These are phyloP conservation scores for Aplochiton taeniatus DNA, from an alignment of 2,797 vertebrate genomes.

Conservation along the genomic window DNA sequence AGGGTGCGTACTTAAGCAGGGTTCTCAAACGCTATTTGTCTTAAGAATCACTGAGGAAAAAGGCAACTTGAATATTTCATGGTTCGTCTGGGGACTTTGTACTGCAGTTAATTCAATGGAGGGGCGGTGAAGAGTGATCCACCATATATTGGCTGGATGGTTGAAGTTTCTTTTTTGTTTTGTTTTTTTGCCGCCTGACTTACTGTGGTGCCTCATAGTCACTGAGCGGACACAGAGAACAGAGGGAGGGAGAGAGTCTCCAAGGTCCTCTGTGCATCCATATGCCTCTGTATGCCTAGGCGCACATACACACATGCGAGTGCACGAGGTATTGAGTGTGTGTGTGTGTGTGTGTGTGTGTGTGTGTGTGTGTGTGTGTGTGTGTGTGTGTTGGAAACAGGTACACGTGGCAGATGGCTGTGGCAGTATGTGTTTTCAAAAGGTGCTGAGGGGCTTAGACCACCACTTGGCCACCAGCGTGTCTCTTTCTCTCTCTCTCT, in stretches of 20 bases:
- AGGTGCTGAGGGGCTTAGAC: not conserved
- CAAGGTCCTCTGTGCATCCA: too few species aligned
- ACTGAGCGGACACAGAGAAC: too few species aligned
- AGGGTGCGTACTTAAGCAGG: slow-evolving; percentile 17
- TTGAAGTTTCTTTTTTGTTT: not conserved
- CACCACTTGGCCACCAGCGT: not conserved
- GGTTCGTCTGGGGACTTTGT: slow-evolving; percentile 56
- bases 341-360: not conserved
- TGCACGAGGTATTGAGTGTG: not conserved
- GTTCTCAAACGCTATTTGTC: slow-evolving; percentile 60
- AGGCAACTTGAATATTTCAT: slow-evolving; percentile 44
- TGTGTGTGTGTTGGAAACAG: not conserved
- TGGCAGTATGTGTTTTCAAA: slow-evolving; percentile 1
- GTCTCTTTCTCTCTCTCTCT: not conserved
- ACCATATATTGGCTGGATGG: slow-evolving; percentile 36
- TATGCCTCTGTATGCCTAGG: too few species aligned
- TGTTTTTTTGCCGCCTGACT: too few species aligned
- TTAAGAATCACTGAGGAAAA: slow-evolving; percentile 47
- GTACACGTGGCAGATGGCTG: not conserved
- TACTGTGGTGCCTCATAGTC: too few species aligned
- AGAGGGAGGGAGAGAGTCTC: too few species aligned
- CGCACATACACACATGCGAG: too few species aligned
- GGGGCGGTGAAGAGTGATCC: slow-evolving; percentile 43
- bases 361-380: not conserved
- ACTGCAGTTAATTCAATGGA: slow-evolving; percentile 42